Conservation (phyloP, 2,888 invertebrate genomes). For the Brassicogethes aeneus region DNA sequence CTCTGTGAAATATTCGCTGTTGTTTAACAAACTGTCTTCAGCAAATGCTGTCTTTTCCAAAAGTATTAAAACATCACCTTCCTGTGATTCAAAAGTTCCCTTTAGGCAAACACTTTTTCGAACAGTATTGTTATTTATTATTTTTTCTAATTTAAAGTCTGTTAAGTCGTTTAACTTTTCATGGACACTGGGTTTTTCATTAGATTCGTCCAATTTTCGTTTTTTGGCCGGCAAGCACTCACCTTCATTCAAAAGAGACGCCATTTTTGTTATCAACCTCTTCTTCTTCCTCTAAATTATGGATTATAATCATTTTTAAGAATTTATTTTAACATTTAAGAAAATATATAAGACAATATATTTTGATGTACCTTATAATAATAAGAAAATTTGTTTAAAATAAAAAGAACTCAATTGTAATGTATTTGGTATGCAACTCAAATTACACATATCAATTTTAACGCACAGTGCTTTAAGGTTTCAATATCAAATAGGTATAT, state of each 20-base stretch:
- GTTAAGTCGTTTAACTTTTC: constrained; percentile 45
- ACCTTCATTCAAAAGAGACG: constrained; percentile 7
- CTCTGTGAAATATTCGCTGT: constrained; percentile 50
- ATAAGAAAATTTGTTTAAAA: too few species aligned
- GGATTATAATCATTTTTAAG: too few species aligned
- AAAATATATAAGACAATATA: too few species aligned
- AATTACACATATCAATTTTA: too few species aligned
- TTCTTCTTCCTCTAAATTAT: too few species aligned
- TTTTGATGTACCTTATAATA: too few species aligned
- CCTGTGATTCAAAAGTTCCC: constrained; percentile 56
- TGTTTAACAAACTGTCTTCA: constrained; percentile 48
- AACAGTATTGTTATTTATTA: constrained; percentile 63
- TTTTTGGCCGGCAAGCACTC: constrained; percentile 18
- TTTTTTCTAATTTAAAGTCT: constrained; percentile 55
- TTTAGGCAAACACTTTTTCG: constrained; percentile 62
- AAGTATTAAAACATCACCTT: constrained; percentile 60
- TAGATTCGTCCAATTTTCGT: constrained; percentile 16
- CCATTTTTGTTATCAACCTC: constrained; percentile 13
- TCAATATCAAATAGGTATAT: too few species aligned
- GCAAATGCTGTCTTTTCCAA: constrained; percentile 77
- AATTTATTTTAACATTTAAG: too few species aligned
- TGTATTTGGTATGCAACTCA: too few species aligned
- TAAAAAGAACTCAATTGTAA: too few species aligned
- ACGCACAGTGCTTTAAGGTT: too few species aligned
- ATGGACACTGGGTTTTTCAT: constrained; percentile 22